phyloP scores from a whole-genome alignment of 2,888 invertebrate genomes.

The Eristalis intricaria region DNA sequence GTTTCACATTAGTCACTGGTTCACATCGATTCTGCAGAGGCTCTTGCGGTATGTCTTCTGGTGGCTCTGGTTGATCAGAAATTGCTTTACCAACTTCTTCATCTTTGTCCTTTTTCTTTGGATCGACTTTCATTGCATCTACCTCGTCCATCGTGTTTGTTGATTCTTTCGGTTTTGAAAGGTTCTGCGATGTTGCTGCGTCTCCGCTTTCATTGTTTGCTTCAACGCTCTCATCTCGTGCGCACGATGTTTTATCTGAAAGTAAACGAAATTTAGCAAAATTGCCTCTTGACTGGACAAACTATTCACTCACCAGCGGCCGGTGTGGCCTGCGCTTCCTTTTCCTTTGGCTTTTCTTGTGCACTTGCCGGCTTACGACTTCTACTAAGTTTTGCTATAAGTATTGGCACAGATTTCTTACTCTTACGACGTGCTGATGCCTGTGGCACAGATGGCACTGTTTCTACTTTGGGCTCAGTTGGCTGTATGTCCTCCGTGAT shows the following conservation, averaged over 20 bases:
- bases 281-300: background rate
- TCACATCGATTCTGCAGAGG: background rate
- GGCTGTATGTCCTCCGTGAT: background rate
- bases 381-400: conserved; percentile 44
- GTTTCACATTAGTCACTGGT: background rate
- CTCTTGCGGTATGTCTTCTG: background rate
- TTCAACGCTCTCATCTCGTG: background rate
- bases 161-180: background rate
- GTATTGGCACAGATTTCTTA: conserved; percentile 47
- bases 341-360: conserved; percentile 4
- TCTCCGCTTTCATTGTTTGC: background rate
- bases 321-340: too few species aligned
- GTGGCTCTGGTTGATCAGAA: background rate
- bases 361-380: conserved; percentile 21
- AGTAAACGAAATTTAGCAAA: background rate
- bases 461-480: background rate
- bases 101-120: background rate
- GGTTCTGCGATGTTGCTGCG: background rate
- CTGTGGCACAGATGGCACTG: background rate
- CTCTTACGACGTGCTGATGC: conserved; percentile 23
- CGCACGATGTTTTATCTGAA: background rate
- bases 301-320: background rate
- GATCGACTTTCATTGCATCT: too few species aligned
- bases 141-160: background rate
- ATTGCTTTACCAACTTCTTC: background rate